Conservation (phyloP, 2,888 invertebrate species). For the Chrysolina americana region DNA sequence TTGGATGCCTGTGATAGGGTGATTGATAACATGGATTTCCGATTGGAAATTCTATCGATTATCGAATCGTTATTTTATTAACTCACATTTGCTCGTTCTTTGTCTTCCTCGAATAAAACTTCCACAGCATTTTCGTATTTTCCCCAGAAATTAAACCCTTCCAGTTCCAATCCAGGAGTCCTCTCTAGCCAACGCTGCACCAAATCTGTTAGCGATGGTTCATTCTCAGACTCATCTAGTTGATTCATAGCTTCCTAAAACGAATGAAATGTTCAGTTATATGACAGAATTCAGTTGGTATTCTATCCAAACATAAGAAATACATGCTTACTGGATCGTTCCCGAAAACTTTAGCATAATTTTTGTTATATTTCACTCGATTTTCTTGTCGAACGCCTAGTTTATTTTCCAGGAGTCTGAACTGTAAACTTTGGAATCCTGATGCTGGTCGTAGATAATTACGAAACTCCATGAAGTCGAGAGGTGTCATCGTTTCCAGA, state of each 20-base stretch:
- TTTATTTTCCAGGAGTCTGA: slow-evolving; percentile 96
- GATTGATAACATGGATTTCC: too few species aligned
- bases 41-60: too few species aligned
- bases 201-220: slow-evolving; percentile 87
- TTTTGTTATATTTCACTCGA: slow-evolving; percentile 94
- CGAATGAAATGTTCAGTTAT: background rate
- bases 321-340: slow-evolving; percentile 72
- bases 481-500: slow-evolving; percentile 98
- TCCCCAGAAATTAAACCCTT: slow-evolving; percentile 95
- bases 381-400: slow-evolving; percentile 85
- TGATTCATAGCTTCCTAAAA: slow-evolving; percentile 70
- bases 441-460: slow-evolving; percentile 94
- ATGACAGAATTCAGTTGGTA: too few species aligned
- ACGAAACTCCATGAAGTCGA: slow-evolving; percentile 99
- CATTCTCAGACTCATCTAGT: slow-evolving; percentile 80
- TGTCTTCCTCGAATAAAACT: slow-evolving; percentile 79
- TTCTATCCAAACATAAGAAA: background rate
- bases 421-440: slow-evolving; percentile 98
- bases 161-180: slow-evolving; percentile 90
- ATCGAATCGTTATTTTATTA: too few species aligned
- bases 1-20: too few species aligned
- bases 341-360: slow-evolving; percentile 89
- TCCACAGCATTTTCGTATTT: slow-evolving; percentile 86
- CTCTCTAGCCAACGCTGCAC: slow-evolving; percentile 95
- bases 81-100: slow-evolving; percentile 75